A percentile compares a stretch with the other conserved stretches of the same genome.
These are phyloP conservation scores for Drosophila yakuba DNA, from an alignment of 1,140 invertebrate genomes.

Conservation along the genomic window DNA sequence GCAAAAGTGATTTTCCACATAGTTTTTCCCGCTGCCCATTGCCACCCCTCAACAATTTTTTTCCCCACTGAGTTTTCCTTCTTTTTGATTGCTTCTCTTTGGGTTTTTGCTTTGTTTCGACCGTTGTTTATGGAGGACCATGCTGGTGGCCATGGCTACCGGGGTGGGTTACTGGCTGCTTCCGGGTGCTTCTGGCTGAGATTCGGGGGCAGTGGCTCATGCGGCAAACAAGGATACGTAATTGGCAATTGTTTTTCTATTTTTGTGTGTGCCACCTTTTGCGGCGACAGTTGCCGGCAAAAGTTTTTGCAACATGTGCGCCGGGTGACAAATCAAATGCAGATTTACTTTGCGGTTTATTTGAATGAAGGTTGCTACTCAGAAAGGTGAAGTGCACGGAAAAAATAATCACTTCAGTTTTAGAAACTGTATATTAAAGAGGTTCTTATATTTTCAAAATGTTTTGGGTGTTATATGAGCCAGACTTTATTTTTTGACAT, in stretches of 20 bases:
- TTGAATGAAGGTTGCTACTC: constrained; percentile 54
- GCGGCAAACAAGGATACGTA: constrained; percentile 61
- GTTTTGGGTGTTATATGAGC: no score
- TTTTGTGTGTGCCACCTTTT: constrained; percentile 59
- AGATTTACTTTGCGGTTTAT: constrained; percentile 59
- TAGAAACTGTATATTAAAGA: no score
- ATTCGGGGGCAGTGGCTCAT: constrained; percentile 6
- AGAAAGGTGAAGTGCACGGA: constrained; percentile 15
- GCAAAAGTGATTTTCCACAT: constrained; percentile 82
- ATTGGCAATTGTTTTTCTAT: constrained; percentile 82
- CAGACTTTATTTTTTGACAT: no score
- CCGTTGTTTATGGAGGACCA: constrained; percentile 48
- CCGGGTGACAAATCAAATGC: constrained; percentile 59
- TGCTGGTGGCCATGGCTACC: constrained; percentile 66
- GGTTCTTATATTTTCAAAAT: no score
- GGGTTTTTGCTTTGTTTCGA: constrained; percentile 46
- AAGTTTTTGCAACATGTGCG: constrained; percentile 74
- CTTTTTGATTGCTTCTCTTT: constrained; percentile 32
- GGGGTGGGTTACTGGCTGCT: constrained; percentile 28
- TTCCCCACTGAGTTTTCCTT: constrained; percentile 20
- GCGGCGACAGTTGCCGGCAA: constrained; percentile 49
- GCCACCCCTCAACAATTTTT: constrained; percentile 38
- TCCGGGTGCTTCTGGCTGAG: constrained; percentile 10
- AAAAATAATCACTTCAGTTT: neutral
- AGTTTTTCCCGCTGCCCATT: constrained; percentile 56